These are phyloP conservation scores for Imbricaverruca yamaguchii DNA, from an alignment of 2,888 invertebrate genomes.

Conservation along the genomic window DNA sequence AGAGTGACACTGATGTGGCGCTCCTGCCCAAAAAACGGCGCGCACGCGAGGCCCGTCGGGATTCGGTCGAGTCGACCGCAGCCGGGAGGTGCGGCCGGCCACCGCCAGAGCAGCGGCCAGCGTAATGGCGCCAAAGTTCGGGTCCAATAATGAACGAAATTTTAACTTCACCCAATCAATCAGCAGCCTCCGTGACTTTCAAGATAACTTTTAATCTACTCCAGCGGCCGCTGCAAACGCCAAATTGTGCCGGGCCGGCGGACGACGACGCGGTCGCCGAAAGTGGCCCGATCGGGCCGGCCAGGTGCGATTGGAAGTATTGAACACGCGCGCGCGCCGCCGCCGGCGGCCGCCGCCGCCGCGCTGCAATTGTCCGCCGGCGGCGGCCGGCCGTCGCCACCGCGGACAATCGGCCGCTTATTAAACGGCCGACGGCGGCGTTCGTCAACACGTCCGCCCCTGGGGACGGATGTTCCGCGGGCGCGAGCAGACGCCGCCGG, in stretches of 20 bases:
- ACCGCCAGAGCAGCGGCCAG: too few relatives aligned
- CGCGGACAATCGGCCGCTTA: too few relatives aligned
- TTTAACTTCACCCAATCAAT: constrained; percentile 14
- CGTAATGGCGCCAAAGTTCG: not conserved
- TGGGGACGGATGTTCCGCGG: too few relatives aligned
- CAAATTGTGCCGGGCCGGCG: not conserved
- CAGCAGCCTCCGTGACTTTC: not conserved
- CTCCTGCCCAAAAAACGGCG: too few relatives aligned
- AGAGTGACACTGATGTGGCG: not conserved
- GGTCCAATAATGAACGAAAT: not conserved
- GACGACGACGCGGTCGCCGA: too few relatives aligned
- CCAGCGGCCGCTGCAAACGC: not conserved
- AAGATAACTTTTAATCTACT: constrained; percentile 17
- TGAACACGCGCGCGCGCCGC: not conserved
- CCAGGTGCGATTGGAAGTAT: not conserved
- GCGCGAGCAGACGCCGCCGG: too few relatives aligned
- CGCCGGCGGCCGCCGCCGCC: not conserved
- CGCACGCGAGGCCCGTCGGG: too few relatives aligned
- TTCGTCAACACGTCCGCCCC: too few relatives aligned
- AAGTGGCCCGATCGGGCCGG: too few relatives aligned
- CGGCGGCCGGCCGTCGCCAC: not conserved
- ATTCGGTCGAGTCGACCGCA: too few relatives aligned
- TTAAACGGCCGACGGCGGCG: too few relatives aligned
- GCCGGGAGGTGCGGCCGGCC: too few relatives aligned
- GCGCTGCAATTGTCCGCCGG: not conserved